Evolutionary conservation across 1,140 invertebrate species (phyloP), one percentile per base, ranked within the genome.

Genomic region (Radopholus similis): DNA sequence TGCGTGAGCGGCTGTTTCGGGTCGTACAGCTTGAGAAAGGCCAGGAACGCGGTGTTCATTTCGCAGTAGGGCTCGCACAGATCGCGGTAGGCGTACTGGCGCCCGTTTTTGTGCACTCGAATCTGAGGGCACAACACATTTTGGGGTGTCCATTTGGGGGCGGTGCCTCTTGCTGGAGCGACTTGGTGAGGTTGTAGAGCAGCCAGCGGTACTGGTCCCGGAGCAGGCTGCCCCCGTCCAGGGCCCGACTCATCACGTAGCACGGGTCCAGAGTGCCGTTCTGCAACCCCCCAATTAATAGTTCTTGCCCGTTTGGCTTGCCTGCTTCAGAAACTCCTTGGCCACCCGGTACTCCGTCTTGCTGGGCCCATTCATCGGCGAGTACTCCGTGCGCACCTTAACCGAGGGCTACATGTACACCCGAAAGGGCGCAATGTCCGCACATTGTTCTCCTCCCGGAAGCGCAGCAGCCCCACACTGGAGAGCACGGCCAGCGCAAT

Each of bases 1-100:
- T 59, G 75, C 21, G 79, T 80, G 38, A 53, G 38, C 5, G 80
- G 74, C 49, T 83, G 72, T 30, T 67, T 38, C 40, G 67, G 54
- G 53, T 80, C 80, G 63, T 80, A 80, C 15, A 80, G 53, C 55
- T 81, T 82, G 13, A 80, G 60, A 64, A 80, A 80, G 2, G 77
- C 80, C 15, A 82, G 49, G 35, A 80, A 82, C 8, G 79, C 77
- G 2, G 79, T 82, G 34, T 82, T 82, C 42, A 82, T 28, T 55
- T 82, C 80, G 57, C 77, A 80, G 58, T 80, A 80, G 11, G 77
- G 77, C 51, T 82, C 77, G 54, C 77, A 80, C 15, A 80, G 47
- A 51, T 82, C 76, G n/a, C 51, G 66, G 44, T 77, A 80, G 15
- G 64, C 68, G 40, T 72, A 80, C 5, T 21, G 34, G 23, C 62